Base-by-base conservation (phyloP, 2,888 invertebrate species). In the Meghimatium bilineatum region DNA sequence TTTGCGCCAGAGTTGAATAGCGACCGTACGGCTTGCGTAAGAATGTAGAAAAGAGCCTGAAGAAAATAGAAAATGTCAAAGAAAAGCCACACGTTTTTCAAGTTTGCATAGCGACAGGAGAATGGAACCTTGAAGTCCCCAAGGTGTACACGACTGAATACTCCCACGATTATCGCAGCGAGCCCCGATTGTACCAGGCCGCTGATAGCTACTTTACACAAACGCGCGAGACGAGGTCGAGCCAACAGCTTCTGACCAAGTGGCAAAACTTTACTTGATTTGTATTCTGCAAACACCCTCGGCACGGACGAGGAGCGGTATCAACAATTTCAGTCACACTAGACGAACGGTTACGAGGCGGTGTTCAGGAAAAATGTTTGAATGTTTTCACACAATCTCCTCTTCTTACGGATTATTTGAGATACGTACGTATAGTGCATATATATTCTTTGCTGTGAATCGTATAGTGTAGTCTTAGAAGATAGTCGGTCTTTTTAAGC, bases 131-230 rank as follows among this genome's bases (percentile, higher is more conserved):
- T 34, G 44, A 6, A 44, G 44, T n/a, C 29, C 14, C 12, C 3
- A n/a, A 72, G n/a, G 72, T 49, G 72, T 72, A 14, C 12, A 10
- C 71, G 1, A 38, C 14, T n/a, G n/a, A 36, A 26, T 36, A 69
- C 69, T 44, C 69, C 69, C 23, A 26, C 36, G 69, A 23, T 69
- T 69, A 72, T 14, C 72, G 38, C 44, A 0, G 44, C 72, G 72
- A 72, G 72, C 49, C 44, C 44, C 72, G n/a, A 44, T 8, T 44
- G 44, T 72, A 44, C n/a, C 10, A 23, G 14, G 44, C 5, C 44
- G 44, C 8, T 44, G 72, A 26, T 14, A 26, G 72, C 44, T 72
- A n/a, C 49, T 72, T 72, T 44, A 72, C 72, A 72, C 72, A 44
- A 49, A 44, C 72, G 44, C 12, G 72, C 72, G 44, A 72, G 72